phyloP scores from a whole-genome alignment of 30 jellyfish, hydroid and myxozoan genomes.

The Rhopilema esculentum region DNA sequence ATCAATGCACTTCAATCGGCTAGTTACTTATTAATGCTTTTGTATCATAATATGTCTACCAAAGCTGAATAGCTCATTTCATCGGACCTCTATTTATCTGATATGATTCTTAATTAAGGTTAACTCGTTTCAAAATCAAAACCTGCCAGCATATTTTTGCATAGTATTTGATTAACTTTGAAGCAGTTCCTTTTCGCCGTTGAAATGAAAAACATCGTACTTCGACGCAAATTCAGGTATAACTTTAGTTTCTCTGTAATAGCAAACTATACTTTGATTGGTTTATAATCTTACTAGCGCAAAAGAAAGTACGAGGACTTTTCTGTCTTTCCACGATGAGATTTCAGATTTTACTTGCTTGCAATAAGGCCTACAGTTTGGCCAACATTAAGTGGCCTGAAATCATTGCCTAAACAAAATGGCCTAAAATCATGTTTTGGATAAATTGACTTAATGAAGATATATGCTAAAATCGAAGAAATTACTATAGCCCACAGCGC shows the following conservation, averaged over 20 bases:
- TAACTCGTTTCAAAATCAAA: neutral
- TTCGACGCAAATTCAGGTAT: slow-evolving; percentile 28
- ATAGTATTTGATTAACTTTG: neutral
- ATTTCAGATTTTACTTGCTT: too few relatives aligned
- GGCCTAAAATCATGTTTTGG: too few relatives aligned
- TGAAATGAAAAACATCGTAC: slow-evolving; percentile 5
- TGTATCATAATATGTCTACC: neutral
- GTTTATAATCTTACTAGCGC: neutral
- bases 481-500: too few relatives aligned
- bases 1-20: neutral
- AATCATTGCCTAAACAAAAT: too few relatives aligned
- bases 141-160: neutral
- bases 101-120: neutral
- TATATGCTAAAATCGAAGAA: too few relatives aligned
- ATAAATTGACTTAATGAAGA: too few relatives aligned
- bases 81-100: neutral
- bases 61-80: neutral
- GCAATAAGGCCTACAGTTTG: too few relatives aligned
- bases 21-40: neutral
- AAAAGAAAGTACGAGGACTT: neutral
- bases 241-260: neutral
- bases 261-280: neutral
- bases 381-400: too few relatives aligned
- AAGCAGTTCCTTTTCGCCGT: neutral
- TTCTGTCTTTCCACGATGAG: neutral